phyloP scores from a whole-genome alignment of 2,797 vertebrate species.

The Adrianichthys oophorus region DNA sequence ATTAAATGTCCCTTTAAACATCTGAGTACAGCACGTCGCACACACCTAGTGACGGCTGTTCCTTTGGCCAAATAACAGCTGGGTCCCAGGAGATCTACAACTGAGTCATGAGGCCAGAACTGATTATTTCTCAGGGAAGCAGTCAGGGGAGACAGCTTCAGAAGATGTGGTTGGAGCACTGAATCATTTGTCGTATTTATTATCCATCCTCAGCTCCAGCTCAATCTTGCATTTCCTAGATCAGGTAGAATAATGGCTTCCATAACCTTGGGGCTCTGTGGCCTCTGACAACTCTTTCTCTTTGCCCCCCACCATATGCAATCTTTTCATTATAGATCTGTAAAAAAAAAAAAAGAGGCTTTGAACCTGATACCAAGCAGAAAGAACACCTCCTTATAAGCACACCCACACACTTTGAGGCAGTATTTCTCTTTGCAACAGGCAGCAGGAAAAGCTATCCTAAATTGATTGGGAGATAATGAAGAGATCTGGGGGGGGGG shows the following conservation, averaged over 20 bases:
- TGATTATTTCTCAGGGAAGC: conserved; percentile 55
- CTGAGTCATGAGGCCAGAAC: conserved; percentile 27
- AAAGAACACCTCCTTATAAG: conserved; percentile 19
- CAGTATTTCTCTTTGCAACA: conserved; percentile 53
- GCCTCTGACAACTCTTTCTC: conserved; percentile 41
- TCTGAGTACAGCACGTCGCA: conserved; percentile 40
- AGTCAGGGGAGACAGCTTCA: conserved; percentile 6
- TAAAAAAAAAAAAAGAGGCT: conserved; percentile 16
- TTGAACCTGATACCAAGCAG: conserved; percentile 28
- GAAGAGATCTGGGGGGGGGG: conserved; percentile 43
- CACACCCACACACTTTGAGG: conserved; percentile 33
- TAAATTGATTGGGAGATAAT: conserved; percentile 70
- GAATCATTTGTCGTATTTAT: conserved; percentile 68
- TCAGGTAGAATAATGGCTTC: conserved; percentile 67
- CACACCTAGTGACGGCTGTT: conserved; percentile 41
- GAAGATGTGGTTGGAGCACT: conserved; percentile 19
- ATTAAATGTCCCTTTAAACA: conserved; percentile 63
- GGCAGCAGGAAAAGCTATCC: conserved; percentile 56
- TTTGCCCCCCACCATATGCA: conserved; percentile 8
- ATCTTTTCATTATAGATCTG: conserved; percentile 66
- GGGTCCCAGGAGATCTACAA: conserved; percentile 48
- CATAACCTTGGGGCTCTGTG: conserved; percentile 61
- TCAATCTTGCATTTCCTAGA: conserved; percentile 56
- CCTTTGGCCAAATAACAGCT: conserved; percentile 33
- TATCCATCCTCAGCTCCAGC: conserved; percentile 53